Evolutionary conservation across 2,797 vertebrate genomes (phyloP).

Genomic region (Sebastes ruberrimus): DNA sequence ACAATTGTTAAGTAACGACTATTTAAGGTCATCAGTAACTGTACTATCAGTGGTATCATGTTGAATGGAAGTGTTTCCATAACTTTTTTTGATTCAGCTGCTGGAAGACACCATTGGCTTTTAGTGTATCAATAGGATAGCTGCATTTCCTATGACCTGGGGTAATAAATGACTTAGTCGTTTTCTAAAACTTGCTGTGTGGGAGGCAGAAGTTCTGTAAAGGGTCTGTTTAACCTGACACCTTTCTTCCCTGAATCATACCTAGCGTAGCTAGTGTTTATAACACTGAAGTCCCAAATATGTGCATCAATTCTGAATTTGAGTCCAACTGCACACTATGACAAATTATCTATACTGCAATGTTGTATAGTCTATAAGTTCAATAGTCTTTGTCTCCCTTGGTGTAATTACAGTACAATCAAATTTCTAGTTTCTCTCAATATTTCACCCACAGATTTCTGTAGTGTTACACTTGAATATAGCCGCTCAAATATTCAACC

Average conservation of each 20-base stretch:
- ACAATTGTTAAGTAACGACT: too few species aligned
- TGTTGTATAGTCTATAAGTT: background rate
- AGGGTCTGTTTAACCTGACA: background rate
- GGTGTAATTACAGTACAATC: background rate
- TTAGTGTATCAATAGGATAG: background rate
- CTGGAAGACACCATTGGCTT: too few species aligned
- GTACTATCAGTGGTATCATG: too few species aligned
- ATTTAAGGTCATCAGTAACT: too few species aligned
- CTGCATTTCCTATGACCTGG: background rate
- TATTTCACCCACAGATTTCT: background rate
- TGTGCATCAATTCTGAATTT: background rate
- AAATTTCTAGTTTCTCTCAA: background rate
- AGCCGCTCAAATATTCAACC: background rate
- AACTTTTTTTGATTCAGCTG: too few species aligned
- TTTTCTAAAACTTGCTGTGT: background rate
- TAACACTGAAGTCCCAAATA: background rate
- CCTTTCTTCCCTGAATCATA: background rate
- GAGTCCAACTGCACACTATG: background rate
- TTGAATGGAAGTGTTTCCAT: too few species aligned
- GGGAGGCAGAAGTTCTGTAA: background rate
- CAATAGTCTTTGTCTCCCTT: too few species aligned
- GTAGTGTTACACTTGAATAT: background rate
- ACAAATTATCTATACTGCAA: background rate
- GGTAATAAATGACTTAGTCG: background rate
- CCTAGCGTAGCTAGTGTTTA: background rate